phyloP scores from a whole-genome alignment of 2,888 invertebrate species.

The Zaprionus lineosus region DNA sequence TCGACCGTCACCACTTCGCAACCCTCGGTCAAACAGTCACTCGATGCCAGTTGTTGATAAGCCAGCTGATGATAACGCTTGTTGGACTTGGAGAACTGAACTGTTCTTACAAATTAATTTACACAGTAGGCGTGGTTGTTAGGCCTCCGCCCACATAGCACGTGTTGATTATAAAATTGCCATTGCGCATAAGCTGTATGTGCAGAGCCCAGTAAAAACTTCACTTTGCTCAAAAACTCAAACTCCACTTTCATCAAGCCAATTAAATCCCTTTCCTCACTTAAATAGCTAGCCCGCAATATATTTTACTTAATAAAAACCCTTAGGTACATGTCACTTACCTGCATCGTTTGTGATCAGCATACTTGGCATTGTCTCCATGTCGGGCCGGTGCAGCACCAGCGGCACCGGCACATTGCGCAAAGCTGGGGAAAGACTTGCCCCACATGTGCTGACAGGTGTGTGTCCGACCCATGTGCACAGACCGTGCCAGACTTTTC shows the following conservation, averaged over 20 bases:
- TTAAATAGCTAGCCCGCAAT: constrained; percentile 3
- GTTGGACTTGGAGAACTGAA: constrained; percentile 47
- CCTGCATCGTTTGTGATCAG: constrained; percentile 38
- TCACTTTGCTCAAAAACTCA: constrained; percentile 1
- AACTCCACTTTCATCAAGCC: constrained; percentile 2
- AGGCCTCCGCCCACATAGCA: constrained; percentile 75
- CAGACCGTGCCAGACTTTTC: constrained; percentile 70
- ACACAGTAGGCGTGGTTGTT: constrained; percentile 72
- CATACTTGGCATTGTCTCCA: constrained; percentile 25
- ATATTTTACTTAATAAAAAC: constrained; percentile 15
- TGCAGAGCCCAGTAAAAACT: constrained; percentile 8
- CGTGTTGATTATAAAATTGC: constrained; percentile 60
- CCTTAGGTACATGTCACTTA: constrained; percentile 18
- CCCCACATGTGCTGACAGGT: constrained; percentile 66
- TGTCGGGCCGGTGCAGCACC: constrained; percentile 23
- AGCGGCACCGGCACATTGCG: constrained; percentile 35
- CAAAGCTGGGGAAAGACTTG: constrained; percentile 64
- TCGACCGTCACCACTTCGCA: constrained; percentile 58
- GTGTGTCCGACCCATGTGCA: constrained; percentile 58
- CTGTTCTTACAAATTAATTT: constrained; percentile 70
- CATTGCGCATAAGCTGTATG: constrained; percentile 49
- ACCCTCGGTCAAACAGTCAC: constrained; percentile 45
- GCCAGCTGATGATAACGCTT: constrained; percentile 55
- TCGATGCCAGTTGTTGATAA: constrained; percentile 54
- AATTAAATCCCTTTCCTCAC: constrained; percentile 13